These are phyloP conservation scores for Lanistes nyassanus DNA, from an alignment of 1,140 invertebrate species.

Conservation along the genomic window DNA sequence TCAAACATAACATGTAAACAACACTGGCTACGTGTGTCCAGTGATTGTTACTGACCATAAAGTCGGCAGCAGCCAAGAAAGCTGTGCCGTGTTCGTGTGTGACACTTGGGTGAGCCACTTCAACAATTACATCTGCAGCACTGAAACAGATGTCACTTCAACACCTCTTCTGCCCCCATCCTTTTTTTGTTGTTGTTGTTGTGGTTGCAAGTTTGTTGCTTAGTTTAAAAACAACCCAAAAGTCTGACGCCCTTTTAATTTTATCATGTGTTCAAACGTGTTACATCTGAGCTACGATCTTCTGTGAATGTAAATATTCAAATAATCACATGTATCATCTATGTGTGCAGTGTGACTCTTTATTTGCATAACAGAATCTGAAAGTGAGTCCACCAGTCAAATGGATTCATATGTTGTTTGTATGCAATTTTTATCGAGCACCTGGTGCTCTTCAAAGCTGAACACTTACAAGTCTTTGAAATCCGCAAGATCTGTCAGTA, in stretches of 20 bases:
- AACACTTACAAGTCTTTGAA: conserved; percentile 49
- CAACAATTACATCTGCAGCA: conserved; percentile 72
- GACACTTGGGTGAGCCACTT: conserved; percentile 74
- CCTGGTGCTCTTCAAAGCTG: neutral
- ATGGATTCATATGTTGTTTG: too few species aligned
- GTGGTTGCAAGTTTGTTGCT: neutral
- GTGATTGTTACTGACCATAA: conserved; percentile 63
- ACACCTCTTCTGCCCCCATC: conserved; percentile 16
- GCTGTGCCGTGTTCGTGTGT: conserved; percentile 67
- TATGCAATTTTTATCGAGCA: too few species aligned
- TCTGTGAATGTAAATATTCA: too few species aligned
- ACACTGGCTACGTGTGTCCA: too few species aligned
- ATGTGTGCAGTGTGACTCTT: too few species aligned
- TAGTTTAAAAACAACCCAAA: neutral
- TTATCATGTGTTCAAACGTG: too few species aligned
- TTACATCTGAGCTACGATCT: too few species aligned
- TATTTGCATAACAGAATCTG: too few species aligned
- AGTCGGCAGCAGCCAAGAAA: conserved; percentile 68
- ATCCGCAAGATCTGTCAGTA: conserved; percentile 62
- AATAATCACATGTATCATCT: too few species aligned
- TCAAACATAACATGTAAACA: neutral
- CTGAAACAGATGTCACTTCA: conserved; percentile 40
- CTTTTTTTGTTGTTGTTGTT: neutral
- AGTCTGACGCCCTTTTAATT: too few species aligned
- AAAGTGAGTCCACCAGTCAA: too few species aligned